Conservation (phyloP, 2,797 vertebrate species). For the Buphagus erythrorhynchus region DNA sequence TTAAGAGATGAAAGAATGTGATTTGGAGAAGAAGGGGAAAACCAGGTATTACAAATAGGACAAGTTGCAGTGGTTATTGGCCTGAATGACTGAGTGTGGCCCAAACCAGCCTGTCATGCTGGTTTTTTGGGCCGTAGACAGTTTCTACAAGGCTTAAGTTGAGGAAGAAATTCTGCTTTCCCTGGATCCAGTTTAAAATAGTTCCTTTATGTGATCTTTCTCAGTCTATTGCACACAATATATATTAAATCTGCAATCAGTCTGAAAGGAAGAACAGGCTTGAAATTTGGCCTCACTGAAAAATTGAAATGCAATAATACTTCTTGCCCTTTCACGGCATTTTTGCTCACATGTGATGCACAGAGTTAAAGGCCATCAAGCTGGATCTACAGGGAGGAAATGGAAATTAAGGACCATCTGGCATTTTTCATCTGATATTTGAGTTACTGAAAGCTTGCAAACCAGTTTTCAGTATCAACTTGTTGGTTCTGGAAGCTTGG, state of each 20-base stretch:
- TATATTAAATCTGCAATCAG: not conserved
- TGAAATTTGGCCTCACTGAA: not conserved
- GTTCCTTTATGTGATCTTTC: not conserved
- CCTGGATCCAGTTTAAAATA: not conserved
- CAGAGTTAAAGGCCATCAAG: not conserved
- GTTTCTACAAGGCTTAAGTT: not conserved
- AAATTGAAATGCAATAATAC: not conserved
- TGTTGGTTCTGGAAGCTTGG: not conserved
- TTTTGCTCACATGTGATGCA: not conserved
- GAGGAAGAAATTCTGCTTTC: not conserved
- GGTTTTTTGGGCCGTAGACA: not conserved
- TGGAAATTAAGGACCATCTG: not conserved
- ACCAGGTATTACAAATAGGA: not conserved
- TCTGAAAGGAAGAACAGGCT: not conserved
- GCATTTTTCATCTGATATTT: not conserved
- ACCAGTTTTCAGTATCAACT: not conserved
- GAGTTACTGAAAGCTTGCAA: not conserved
- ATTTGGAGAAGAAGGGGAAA: not conserved
- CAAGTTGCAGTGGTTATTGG: not conserved
- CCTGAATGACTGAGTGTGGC: not conserved
- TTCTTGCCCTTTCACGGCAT: not conserved
- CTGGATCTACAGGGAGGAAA: not conserved
- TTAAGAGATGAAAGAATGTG: not conserved
- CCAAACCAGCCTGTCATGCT: not conserved
- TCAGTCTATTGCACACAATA: not conserved